These are phyloP conservation scores for Drosophila algonquin DNA, from an alignment of 2,888 invertebrate genomes.

Conservation along the genomic window DNA sequence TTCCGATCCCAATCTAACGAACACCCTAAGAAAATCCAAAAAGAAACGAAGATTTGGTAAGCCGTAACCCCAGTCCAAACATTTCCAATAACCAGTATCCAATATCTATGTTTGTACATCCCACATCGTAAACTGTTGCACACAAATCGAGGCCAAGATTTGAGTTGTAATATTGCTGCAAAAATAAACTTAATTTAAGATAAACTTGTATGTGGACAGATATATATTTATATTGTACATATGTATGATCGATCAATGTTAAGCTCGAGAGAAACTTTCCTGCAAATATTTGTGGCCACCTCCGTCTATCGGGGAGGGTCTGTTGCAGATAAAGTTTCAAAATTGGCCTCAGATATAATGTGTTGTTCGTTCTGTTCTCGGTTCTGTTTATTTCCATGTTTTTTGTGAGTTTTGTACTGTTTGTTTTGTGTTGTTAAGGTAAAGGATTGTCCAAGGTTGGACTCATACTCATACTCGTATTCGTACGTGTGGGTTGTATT, in stretches of 20 bases:
- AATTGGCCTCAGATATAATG: slow-evolving; percentile 53
- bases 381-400: slow-evolving; percentile 22
- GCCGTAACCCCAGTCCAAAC: slow-evolving; percentile 49
- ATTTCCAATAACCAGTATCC: slow-evolving; percentile 31
- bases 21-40: slow-evolving; percentile 83
- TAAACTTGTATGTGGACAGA: neutral
- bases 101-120: slow-evolving; percentile 22
- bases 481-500: neutral
- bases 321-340: slow-evolving; percentile 35
- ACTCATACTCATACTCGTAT: slow-evolving; percentile 9
- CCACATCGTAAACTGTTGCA: slow-evolving; percentile 2
- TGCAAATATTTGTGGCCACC: slow-evolving; percentile 6
- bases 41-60: slow-evolving; percentile 84
- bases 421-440: slow-evolving; percentile 44
- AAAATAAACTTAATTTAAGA: neutral
- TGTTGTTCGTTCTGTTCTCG: slow-evolving; percentile 25
- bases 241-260: no score
- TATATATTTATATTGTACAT: neutral
- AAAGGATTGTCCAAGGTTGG: slow-evolving; percentile 33
- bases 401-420: slow-evolving; percentile 13
- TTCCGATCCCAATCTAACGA: slow-evolving; percentile 83
- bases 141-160: slow-evolving; percentile 11
- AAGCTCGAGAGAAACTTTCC: neutral
- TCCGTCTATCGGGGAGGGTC: neutral
- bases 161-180: no score